phyloP scores from a whole-genome alignment of 2,797 vertebrate genomes.

The Buceros bicornis region DNA sequence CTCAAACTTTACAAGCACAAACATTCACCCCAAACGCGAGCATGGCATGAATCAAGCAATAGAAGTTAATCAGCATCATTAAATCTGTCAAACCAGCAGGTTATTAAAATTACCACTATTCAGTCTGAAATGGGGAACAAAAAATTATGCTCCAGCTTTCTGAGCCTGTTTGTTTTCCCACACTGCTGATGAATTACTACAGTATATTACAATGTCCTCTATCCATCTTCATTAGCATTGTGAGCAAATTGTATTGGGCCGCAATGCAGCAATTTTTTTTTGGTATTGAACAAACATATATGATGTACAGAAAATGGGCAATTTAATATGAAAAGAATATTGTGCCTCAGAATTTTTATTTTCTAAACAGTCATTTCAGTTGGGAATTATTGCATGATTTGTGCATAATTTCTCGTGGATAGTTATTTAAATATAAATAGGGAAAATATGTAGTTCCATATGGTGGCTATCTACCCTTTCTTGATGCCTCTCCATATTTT shows the following conservation, averaged over 20 bases:
- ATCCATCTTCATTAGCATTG: slow-evolving; percentile 81
- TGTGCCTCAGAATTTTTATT: slow-evolving; percentile 78
- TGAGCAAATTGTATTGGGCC: slow-evolving; percentile 72
- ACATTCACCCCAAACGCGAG: background rate
- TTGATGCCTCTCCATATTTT: slow-evolving; percentile 78
- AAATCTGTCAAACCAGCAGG: slow-evolving; percentile 55
- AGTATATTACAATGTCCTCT: slow-evolving; percentile 69
- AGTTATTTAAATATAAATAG: slow-evolving; percentile 89
- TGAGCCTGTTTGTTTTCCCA: slow-evolving; percentile 46
- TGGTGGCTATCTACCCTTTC: slow-evolving; percentile 77
- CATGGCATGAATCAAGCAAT: slow-evolving; percentile 24
- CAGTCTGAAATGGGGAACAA: slow-evolving; percentile 64
- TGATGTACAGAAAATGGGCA: slow-evolving; percentile 80
- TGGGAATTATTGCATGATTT: slow-evolving; percentile 82
- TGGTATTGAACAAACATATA: slow-evolving; percentile 69
- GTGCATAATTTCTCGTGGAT: slow-evolving; percentile 83
- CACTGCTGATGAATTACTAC: slow-evolving; percentile 65
- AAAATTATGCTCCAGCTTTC: slow-evolving; percentile 66
- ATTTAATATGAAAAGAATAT: slow-evolving; percentile 85
- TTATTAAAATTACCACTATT: slow-evolving; percentile 74
- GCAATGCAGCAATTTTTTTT: slow-evolving; percentile 11
- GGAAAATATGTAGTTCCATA: slow-evolving; percentile 80
- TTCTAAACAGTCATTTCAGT: slow-evolving; percentile 84
- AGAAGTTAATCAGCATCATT: slow-evolving; percentile 61
- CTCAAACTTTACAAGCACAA: slow-evolving; percentile 38